Evolutionary conservation across 2,888 invertebrate species (phyloP), one percentile per base, ranked within the genome.

Genomic region (Hydroisotoma schaefferi): DNA sequence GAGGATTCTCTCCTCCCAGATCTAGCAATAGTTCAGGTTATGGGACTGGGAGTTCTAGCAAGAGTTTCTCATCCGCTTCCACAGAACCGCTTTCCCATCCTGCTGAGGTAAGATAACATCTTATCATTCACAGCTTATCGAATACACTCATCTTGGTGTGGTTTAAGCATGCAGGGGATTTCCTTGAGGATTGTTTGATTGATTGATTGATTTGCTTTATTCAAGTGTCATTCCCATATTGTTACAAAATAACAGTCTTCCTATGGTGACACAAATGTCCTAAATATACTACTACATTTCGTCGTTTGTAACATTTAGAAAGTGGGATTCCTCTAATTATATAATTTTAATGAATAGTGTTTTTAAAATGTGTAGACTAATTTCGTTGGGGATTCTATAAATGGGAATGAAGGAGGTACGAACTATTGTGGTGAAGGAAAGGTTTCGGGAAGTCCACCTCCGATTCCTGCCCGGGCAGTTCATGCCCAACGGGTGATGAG

Each of bases 1-100:
- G 88, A 62, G 86, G 86, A 71, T 78, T 87, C 77, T 85, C 85
- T 47, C 89, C 90, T 49, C 89, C 89, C 54, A 82, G 88, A 73
- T 86, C 89, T 65, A 86, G 86, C 73, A 88, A 87, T 76, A 88
- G 88, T 79, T 88, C 88, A 37, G 89, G 89, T 2, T 90, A 90
- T 76, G 89, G 89, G 59, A 90, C 90, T 6, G 89, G 88, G 76
- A 79, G 79, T 70, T 80, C 79, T 63, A 78, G 78, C 56, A 77
- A 78, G 66, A 79, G 80, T 23, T 78, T 78, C 63, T 76, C 75
- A 23, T 46, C 46, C 15, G 46, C 46, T 15, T 23, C 46, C 12
- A 23, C 25, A 2, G 46, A 46, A 10, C 46, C 46, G 23, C 12
- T 10, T 23, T 46, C 20, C 23, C 46, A 46, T 23, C 22, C 46